These are phyloP conservation scores for Drosophila sechellia DNA, from an alignment of 1,140 invertebrate genomes.

Conservation along the genomic window DNA sequence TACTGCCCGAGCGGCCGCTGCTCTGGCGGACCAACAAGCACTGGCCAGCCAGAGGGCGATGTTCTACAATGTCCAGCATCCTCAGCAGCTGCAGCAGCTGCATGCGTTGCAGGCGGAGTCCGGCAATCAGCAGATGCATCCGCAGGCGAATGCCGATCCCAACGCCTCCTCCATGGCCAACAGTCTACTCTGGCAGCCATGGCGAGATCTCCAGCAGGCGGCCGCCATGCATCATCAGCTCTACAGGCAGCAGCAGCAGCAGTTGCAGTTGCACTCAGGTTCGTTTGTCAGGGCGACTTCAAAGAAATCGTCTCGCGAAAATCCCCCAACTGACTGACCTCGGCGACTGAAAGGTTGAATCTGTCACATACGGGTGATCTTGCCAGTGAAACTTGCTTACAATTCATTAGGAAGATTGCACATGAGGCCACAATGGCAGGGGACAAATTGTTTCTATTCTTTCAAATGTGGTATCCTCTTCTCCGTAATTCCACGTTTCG, in stretches of 20 bases:
- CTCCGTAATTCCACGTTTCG: not conserved
- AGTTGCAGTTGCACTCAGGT: constrained; percentile 79
- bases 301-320: constrained; percentile 16
- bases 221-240: constrained; percentile 79
- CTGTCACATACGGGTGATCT: constrained; percentile 44
- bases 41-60: constrained; percentile 33
- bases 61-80: constrained; percentile 37
- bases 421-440: not conserved
- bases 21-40: constrained; percentile 17
- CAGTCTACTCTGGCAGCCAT: constrained; percentile 79
- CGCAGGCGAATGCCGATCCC: constrained; percentile 39
- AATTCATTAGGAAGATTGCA: not conserved
- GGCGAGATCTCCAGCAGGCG: constrained; percentile 77
- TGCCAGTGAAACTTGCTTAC: not conserved
- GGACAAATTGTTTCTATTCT: not conserved
- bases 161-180: constrained; percentile 75
- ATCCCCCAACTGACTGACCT: constrained; percentile 28
- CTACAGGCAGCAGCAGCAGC: constrained; percentile 72
- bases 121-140: constrained; percentile 42
- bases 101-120: constrained; percentile 9
- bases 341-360: constrained; percentile 13
- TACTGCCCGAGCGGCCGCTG: constrained; percentile 51
- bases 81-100: constrained; percentile 36
- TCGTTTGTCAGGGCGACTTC: constrained; percentile 37
- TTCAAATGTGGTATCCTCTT: too few species aligned